Base-by-base conservation (phyloP, 2,797 vertebrate genomes). In the Sebastes alutus region DNA sequence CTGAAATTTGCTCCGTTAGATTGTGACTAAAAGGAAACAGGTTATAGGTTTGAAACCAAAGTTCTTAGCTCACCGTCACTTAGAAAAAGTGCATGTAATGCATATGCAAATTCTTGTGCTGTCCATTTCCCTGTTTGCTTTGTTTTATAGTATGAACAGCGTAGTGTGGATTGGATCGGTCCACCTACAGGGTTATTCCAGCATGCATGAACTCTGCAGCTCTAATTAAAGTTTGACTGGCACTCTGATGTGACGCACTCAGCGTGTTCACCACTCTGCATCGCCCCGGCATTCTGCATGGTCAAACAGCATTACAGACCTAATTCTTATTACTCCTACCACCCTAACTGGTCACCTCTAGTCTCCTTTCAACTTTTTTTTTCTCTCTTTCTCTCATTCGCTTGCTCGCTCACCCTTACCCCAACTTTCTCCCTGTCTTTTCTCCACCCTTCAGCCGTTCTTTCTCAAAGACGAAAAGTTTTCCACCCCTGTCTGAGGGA, bases 391-490 rank as follows among this genome's bases (percentile, higher is more conserved):
- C n/a, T 29, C 14, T 54, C 23, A 2, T 54, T 59, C 0, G 11
- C 20, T 46, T 25, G 20, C 5, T 64, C 42, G 13, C 72, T 55
- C 75, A 7, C 55, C 35, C 72, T 25, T 3, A 9, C 46, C 22
- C 75, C 23, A 70, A 67, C 56, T 78, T 69, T 68, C 16, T 29
- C 29, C 11, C 56, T 60, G 49, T 77, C 58, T 68, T 42, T 42
- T 58, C 75, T 85, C 75, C 86, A 77, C 73, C 84, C 88, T 85
- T 89, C 85, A 84, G 49, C 77, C 6, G 33, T 72, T 87, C 81
- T 90, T 88, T 86, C 67, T 83, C 88, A 92, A 90, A 89, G 89
- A 77, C 88, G 22, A 81, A 85, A 92, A 90, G 56, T 90, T 93
- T 87, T 75, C 77, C 54, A 55, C 78, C 86, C 85, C 88, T 38